These are phyloP conservation scores for Myotis yumanensis DNA, from an alignment of 2,113 vertebrate species.

Conservation along the genomic window DNA sequence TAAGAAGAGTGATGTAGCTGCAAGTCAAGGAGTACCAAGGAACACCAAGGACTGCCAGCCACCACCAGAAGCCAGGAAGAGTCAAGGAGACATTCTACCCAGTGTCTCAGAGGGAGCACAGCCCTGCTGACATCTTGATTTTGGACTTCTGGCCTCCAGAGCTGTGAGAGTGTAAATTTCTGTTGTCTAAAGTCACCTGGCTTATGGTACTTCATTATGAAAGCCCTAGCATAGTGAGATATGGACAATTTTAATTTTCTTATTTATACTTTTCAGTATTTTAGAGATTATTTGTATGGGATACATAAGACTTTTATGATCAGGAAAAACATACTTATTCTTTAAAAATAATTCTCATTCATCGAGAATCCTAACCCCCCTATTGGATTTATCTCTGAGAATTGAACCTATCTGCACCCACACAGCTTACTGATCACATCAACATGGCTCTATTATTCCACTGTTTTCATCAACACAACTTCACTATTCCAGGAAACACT, in stretches of 20 bases:
- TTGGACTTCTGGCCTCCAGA: not conserved
- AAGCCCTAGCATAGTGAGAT: not conserved
- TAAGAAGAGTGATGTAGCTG: fast-evolving
- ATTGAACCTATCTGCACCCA: not conserved
- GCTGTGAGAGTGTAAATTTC: not conserved
- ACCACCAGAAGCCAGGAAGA: not conserved
- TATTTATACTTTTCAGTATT: not conserved
- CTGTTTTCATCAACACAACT: not conserved
- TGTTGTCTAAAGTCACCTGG: not conserved
- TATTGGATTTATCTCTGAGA: not conserved
- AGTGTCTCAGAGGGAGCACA: not conserved
- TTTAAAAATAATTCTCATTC: not conserved
- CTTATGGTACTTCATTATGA: not conserved
- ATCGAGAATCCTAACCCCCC: not conserved
- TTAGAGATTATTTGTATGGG: not conserved
- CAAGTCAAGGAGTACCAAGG: not conserved
- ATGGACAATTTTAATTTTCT: not conserved
- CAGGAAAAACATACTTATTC: not conserved
- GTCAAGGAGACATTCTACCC: not conserved
- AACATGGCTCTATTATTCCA: not conserved
- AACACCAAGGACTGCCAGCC: fast-evolving
- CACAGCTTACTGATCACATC: not conserved
- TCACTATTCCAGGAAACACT: slow-evolving; percentile 36
- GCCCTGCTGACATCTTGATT: not conserved
- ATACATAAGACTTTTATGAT: not conserved